Evolutionary conservation across 2,888 invertebrate species (phyloP).

Genomic region (Drosophila sordidula): DNA sequence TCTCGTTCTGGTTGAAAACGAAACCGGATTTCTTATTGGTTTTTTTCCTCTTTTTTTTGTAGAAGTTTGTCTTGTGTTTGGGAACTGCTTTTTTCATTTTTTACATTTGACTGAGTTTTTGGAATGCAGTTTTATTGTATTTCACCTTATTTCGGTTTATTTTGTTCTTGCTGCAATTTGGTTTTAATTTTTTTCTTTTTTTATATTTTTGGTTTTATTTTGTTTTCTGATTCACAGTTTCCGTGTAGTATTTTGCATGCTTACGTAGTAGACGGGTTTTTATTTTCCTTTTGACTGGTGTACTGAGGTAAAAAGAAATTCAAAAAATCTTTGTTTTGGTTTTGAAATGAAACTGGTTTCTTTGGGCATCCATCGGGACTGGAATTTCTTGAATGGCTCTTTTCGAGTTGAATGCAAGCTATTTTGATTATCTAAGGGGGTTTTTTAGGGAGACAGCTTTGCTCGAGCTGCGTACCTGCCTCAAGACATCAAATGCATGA

Average conservation of each 20-base stretch:
- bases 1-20: constrained; percentile 78
- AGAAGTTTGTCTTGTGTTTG: constrained; percentile 70
- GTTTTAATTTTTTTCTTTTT: constrained; percentile 20
- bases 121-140: constrained; percentile 70
- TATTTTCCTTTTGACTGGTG: constrained; percentile 28
- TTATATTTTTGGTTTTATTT: constrained; percentile 17
- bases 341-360: constrained; percentile 62
- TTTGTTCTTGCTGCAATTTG: constrained; percentile 27
- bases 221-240: constrained; percentile 61
- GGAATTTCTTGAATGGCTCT: constrained; percentile 48
- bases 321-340: constrained; percentile 66
- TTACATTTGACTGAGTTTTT: constrained; percentile 75
- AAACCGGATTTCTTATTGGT: constrained; percentile 81
- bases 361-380: constrained; percentile 1
- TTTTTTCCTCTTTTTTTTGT: constrained; percentile 45
- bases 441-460: constrained; percentile 8
- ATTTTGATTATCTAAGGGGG: constrained; percentile 35
- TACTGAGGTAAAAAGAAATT: constrained; percentile 14
- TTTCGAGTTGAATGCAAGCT: constrained; percentile 27
- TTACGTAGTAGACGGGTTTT: constrained; percentile 50
- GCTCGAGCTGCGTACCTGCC: constrained; percentile 22
- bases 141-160: constrained; percentile 57
- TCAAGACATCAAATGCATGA: constrained; percentile 27
- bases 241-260: constrained; percentile 62
- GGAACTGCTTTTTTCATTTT: constrained; percentile 35